Conservation (phyloP, 30 jellyfish, hydroid and myxozoan genomes). For the Calvadosia cruxmelitensis region DNA sequence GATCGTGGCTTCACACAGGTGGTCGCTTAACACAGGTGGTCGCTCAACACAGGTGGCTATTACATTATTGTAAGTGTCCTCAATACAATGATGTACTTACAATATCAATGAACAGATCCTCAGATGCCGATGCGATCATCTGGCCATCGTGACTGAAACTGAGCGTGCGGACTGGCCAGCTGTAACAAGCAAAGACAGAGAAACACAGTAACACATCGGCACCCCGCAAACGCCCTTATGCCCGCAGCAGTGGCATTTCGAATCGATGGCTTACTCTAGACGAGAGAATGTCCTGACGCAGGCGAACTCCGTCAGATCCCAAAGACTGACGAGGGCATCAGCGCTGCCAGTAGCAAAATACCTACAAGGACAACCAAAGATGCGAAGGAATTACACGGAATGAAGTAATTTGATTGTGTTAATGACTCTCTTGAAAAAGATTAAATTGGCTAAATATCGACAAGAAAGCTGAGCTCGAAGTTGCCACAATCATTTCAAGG, state of each 20-base stretch:
- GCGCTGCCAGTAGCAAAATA: constrained; percentile 99
- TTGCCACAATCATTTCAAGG: no score
- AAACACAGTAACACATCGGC: neutral
- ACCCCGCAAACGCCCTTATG: neutral
- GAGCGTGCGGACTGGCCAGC: constrained; percentile 96
- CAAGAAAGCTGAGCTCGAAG: no score
- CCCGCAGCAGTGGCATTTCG: neutral
- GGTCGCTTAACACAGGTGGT: no score
- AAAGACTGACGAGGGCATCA: constrained; percentile 85
- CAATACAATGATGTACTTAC: constrained; percentile 38
- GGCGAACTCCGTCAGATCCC: constrained; percentile 88
- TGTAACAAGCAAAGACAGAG: constrained; percentile 10
- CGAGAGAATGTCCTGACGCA: constrained; percentile 87
- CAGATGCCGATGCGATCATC: constrained; percentile 97
- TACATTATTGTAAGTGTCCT: no score
- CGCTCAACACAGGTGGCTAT: no score
- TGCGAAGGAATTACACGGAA: no score
- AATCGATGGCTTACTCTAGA: constrained; percentile 63
- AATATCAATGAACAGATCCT: constrained; percentile 85
- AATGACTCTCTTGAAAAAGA: no score
- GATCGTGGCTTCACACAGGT: no score
- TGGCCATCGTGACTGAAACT: constrained; percentile 94
- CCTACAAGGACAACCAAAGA: constrained; percentile 31
- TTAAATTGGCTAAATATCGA: no score
- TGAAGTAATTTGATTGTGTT: no score